Percentiles rank a stretch among this genome's conserved stretches.
Evolutionary conservation across 2,797 vertebrate genomes (phyloP).

Genomic region (Dicrostonyx torquatus): DNA sequence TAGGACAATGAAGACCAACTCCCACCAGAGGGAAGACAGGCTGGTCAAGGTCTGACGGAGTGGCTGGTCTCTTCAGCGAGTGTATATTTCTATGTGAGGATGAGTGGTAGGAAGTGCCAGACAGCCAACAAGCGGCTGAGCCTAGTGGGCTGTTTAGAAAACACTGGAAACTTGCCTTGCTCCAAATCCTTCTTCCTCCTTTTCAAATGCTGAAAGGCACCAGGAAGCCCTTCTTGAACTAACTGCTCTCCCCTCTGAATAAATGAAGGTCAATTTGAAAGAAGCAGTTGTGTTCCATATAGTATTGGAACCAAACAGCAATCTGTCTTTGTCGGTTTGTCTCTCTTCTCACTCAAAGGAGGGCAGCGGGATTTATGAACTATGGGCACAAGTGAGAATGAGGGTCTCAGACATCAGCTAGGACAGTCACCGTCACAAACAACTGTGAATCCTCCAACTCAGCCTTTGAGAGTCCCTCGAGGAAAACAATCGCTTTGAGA

Average conservation of each 20-base stretch:
- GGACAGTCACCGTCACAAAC: not conserved
- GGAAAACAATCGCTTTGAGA: not conserved
- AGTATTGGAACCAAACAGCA: constrained; percentile 37
- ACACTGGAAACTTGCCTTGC: constrained; percentile 78
- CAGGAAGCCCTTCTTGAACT: constrained; percentile 77
- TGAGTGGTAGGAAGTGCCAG: not conserved
- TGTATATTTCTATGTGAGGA: not conserved
- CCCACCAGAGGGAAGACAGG: not conserved
- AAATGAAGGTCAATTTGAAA: constrained; percentile 80
- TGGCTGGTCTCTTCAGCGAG: not conserved
- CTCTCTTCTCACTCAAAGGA: constrained; percentile 55
- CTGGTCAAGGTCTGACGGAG: constrained; percentile 32
- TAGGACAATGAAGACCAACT: not conserved
- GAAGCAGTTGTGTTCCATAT: constrained; percentile 64
- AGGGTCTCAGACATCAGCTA: constrained; percentile 27
- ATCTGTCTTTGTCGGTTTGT: not conserved
- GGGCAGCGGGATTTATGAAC: not conserved
- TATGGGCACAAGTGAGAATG: not conserved
- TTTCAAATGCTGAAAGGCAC: constrained; percentile 80
- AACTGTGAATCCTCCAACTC: not conserved
- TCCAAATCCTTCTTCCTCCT: constrained; percentile 76
- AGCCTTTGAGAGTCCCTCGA: not conserved
- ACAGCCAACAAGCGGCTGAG: constrained; percentile 64
- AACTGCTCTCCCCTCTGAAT: constrained; percentile 75
- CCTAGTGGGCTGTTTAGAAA: constrained; percentile 76